Base-by-base conservation (phyloP, 2,797 vertebrate species). In the Tenualosa thibaudeaui region DNA sequence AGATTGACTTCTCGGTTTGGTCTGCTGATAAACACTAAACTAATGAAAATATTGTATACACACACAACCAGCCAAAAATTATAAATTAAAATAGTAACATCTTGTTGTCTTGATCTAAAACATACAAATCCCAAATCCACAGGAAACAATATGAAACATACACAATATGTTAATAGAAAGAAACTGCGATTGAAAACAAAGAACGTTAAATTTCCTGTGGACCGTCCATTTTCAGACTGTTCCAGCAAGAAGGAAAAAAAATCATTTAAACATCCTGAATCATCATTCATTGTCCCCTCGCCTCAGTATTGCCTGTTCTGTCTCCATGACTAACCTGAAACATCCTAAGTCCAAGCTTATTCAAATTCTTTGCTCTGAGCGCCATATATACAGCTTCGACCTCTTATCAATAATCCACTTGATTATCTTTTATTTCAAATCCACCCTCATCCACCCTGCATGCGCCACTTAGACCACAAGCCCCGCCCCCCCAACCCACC, bases 11-110 rank as follows among this genome's bases (percentile, higher is more conserved):
- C 65, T 71, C 26, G 37, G 26, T 37, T 71, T 43, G 71, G 71
- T 78, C 37, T 78, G 71, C 71, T 46, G 71, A 78, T 78, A 40
- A 17, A 46, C 37, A 31, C 68, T 71, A 71, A 31, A 71, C 85
- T 82, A 84, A 62, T 81, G 58, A 58, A 83, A 85, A 85, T 58
- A 50, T 84, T 65, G 62, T 86, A 82, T 86, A 86, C 87, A 89
- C 85, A 88, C 37, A 81, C 3, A 83, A 65, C 71, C 50, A 84
- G 43, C 37, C 58, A 83, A 81, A 40, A 81, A 87, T 13, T 19
- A 84, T 65, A 88, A 86, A 88, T 81, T 82, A 82, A 88, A 82
- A 86, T 81, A 65, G 9, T 19, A 50, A 81, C 19, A 60, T 24
- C 15, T 53, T 37, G 1, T 82, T 82, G 60, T 75, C 2, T 19